Evolutionary conservation across 2,797 vertebrate genomes (phyloP).

Genomic region (Nyctibius grandis): DNA sequence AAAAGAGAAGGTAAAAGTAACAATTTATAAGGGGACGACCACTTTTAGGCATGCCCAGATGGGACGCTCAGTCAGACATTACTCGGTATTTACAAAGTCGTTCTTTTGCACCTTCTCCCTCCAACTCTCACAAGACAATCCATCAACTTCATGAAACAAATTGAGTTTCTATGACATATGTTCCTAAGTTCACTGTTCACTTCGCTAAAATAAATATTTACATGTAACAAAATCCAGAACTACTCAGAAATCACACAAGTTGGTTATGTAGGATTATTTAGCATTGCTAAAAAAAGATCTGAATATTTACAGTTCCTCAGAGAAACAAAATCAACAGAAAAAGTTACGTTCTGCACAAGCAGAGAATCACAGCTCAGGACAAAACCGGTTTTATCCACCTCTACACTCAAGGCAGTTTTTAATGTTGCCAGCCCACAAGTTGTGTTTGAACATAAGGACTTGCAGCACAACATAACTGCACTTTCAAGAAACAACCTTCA

Average conservation of each 20-base stretch:
- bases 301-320: not conserved
- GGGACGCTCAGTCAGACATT: not conserved
- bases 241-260: not conserved
- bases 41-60: not conserved
- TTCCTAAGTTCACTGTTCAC: not conserved
- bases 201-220: slow-evolving; percentile 31
- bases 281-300: not conserved
- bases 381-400: not conserved
- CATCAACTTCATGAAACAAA: not conserved
- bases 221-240: not conserved
- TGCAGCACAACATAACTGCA: not conserved
- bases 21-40: not conserved
- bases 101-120: not conserved
- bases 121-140: not conserved
- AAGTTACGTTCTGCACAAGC: not conserved
- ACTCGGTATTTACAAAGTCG: not conserved
- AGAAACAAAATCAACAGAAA: not conserved
- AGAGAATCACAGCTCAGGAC: not conserved
- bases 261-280: not conserved
- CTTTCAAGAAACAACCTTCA: not conserved
- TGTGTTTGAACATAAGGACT: not conserved
- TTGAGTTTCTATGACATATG: not conserved
- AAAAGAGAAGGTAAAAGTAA: not conserved
- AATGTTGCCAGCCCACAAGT: not conserved
- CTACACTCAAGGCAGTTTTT: not conserved